Percentiles rank a stretch among this genome's conserved stretches.
These are phyloP conservation scores for Lichenostomus cassidix DNA, from an alignment of 2,113 vertebrate species.

Conservation along the genomic window DNA sequence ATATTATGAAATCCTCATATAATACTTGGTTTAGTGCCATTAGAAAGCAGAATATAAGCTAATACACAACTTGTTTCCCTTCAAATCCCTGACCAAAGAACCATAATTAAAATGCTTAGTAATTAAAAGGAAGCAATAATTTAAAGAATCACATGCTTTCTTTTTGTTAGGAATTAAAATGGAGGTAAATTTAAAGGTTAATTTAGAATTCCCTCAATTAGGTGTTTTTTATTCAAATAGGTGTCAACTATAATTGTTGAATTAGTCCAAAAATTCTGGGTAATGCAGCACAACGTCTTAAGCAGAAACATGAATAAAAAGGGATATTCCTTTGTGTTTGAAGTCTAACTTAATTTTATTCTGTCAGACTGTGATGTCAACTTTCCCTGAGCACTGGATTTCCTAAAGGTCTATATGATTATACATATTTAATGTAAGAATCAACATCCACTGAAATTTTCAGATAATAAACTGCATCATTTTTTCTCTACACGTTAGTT, in stretches of 20 bases:
- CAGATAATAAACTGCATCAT: neutral
- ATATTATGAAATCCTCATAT: neutral
- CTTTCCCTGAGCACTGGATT: neutral
- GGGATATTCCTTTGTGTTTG: neutral
- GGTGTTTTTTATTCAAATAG: neutral
- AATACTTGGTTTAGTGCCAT: neutral
- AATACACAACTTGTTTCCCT: neutral
- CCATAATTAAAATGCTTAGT: neutral
- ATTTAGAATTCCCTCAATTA: neutral
- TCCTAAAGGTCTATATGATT: neutral
- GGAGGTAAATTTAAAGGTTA: neutral
- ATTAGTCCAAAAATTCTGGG: neutral
- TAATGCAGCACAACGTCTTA: neutral
- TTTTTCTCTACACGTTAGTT: neutral
- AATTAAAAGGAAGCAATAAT: neutral
- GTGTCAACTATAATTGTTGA: neutral
- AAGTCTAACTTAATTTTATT: neutral
- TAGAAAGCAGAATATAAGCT: neutral
- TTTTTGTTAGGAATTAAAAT: neutral
- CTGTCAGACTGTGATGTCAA: neutral
- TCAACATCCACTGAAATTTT: neutral
- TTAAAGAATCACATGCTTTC: neutral
- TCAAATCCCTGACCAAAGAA: neutral
- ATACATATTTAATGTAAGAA: neutral
- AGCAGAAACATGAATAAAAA: neutral